phyloP scores from a whole-genome alignment of 2,888 invertebrate genomes.

The Seladonia tumulorum region DNA sequence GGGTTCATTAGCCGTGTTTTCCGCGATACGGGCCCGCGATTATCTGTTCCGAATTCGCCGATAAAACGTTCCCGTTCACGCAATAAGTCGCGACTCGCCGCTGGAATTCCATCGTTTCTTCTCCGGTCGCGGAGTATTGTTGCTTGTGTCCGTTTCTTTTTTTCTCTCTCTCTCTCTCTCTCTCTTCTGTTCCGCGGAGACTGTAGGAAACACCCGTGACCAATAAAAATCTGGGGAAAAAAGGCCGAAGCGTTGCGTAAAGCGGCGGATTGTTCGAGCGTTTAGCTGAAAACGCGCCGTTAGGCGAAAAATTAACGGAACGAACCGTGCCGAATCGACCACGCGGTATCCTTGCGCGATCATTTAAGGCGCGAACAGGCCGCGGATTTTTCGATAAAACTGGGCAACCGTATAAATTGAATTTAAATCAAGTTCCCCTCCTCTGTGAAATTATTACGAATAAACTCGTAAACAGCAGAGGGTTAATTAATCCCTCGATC shows the following conservation, averaged over 20 bases:
- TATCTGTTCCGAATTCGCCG: slow-evolving; percentile 10
- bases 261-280: slow-evolving; percentile 14
- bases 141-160: not conserved
- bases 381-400: not conserved
- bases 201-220: slow-evolving; percentile 9
- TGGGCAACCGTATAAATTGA: too few species aligned
- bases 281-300: slow-evolving; percentile 27
- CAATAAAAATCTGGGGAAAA: slow-evolving; percentile 25
- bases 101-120: slow-evolving; percentile 1
- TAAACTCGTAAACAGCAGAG: not conserved
- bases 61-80: slow-evolving; percentile 5
- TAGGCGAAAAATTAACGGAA: slow-evolving; percentile 26
- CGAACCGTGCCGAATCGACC: not conserved
- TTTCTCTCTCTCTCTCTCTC: too few species aligned
- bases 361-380: not conserved
- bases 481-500: not conserved
- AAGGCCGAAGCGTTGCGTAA: slow-evolving; percentile 30
- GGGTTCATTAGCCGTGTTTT: slow-evolving; percentile 12
- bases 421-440: too few species aligned
- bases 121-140: slow-evolving; percentile 15
- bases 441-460: not conserved
- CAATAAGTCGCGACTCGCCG: slow-evolving; percentile 9
- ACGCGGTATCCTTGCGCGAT: not conserved
- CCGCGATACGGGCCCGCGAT: not conserved
- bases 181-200: not conserved